Evolutionary conservation across 2,888 invertebrate genomes (phyloP), one percentile per base, ranked within the genome.

Genomic region (Conops quadrifasciatus): DNA sequence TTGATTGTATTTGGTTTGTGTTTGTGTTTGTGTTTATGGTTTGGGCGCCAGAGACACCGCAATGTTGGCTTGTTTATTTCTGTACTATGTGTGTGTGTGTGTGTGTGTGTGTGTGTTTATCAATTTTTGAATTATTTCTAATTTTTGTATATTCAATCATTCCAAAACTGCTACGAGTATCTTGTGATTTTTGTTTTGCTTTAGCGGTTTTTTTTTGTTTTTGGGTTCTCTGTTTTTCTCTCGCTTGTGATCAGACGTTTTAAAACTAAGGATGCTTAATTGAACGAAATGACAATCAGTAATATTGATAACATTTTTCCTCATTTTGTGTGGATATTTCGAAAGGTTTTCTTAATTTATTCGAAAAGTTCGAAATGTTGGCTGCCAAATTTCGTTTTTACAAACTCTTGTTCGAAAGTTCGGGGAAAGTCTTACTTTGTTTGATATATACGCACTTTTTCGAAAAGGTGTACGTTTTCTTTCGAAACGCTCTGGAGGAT

Each of bases 211-310:
- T 66, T 60, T 28, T 72, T 73, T 72, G 19, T 68, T 53, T 30
- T 56, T 67, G 7, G n/a, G 67, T 63, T 36, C 4, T 36, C 53
- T 21, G 43, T 51, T 64, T 72, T 70, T 72, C 66, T 68, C 71
- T 51, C 36, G 73, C 76, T 80, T 85, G 85, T 85, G 85, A 85
- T 85, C 85, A 85, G 85, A 85, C 80, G 77, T 83, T 81, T 82
- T 79, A 69, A 75, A 84, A 84, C 78, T 77, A 73, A 85, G 83
- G 84, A 85, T 84, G 84, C 76, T 80, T 80, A 82, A 84, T 62
- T 63, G 64, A 74, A 71, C 58, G 15, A 70, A 24, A 70, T 43
- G n/a, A 62, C n/a, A 19, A 71, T 28, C 56, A 65, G 60, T 45
- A 36, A 68, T 68, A 62, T 72, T 70, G 53, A 58, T 67, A 70